A percentile compares a stretch with the other conserved stretches of the same genome.
Conservation (phyloP, 2,888 invertebrate genomes). For the Limulus polyphemus region DNA sequence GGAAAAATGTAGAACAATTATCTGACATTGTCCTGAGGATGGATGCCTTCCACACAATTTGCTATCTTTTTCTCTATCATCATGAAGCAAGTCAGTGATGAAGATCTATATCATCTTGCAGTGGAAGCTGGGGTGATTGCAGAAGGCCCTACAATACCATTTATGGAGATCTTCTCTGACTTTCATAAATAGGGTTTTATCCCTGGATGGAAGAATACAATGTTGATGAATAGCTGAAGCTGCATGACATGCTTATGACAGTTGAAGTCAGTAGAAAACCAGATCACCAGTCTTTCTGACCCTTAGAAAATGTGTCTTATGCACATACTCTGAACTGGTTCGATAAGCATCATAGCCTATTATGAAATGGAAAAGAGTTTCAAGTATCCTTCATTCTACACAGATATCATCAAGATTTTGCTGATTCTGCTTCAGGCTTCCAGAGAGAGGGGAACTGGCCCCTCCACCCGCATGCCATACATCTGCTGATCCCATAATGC, state of each 20-base stretch:
- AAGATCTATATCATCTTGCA: constrained; percentile 21
- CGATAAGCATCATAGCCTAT: not conserved
- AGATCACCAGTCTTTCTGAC: too few species aligned
- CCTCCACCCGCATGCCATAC: not conserved
- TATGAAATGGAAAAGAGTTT: not conserved
- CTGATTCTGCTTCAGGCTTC: not conserved
- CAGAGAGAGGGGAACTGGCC: not conserved
- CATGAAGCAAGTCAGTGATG: constrained; percentile 25
- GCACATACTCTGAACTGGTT: too few species aligned
- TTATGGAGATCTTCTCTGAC: constrained; percentile 21
- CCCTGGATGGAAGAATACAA: not conserved
- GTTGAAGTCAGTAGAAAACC: too few species aligned
- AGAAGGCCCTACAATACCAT: constrained; percentile 24
- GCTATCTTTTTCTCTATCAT: constrained; percentile 23
- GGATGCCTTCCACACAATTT: constrained; percentile 25
- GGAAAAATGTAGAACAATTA: constrained; percentile 19
- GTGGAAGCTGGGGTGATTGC: constrained; percentile 24
- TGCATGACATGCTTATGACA: too few species aligned
- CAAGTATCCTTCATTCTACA: not conserved
- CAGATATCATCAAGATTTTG: not conserved
- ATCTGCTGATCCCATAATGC: not conserved
- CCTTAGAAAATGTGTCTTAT: too few species aligned
- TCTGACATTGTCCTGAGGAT: constrained; percentile 16
- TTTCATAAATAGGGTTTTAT: not conserved
- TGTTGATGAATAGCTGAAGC: too few species aligned